Percentiles rank a stretch among this genome's conserved stretches.
Evolutionary conservation across 2,888 invertebrate genomes (phyloP).

Genomic region (Cordilura impudica): DNA sequence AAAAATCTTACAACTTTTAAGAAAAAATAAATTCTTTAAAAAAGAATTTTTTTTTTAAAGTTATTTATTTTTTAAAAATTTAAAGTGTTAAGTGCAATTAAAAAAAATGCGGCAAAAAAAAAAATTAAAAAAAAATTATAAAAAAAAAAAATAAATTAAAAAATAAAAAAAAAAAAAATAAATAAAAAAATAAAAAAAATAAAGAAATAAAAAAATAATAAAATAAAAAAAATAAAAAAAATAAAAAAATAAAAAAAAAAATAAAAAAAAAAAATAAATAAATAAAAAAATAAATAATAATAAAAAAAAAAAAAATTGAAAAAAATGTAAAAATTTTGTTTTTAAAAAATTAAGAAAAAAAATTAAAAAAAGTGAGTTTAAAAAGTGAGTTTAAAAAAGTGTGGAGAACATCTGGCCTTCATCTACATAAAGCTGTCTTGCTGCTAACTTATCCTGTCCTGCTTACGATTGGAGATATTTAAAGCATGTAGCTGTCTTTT

Average conservation of each 20-base stretch:
- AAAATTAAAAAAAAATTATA: not conserved
- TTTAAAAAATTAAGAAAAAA: too few relatives aligned
- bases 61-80: not conserved
- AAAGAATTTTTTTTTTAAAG: slow-evolving; percentile 2
- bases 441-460: not conserved
- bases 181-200: not conserved
- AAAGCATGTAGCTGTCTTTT: slow-evolving; percentile 71
- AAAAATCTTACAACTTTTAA: slow-evolving; percentile 19
- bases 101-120: too few relatives aligned
- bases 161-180: slow-evolving; percentile 4
- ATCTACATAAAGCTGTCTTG: not conserved
- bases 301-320: not conserved
- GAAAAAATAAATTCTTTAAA: not conserved
- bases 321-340: too few relatives aligned
- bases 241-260: slow-evolving; percentile 12
- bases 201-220: slow-evolving; percentile 7
- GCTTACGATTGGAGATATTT: slow-evolving; percentile 29
- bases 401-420: not conserved
- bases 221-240: slow-evolving; percentile 23
- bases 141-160: too few relatives aligned
- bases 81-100: not conserved
- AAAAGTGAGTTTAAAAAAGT: too few relatives aligned
- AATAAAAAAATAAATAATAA: slow-evolving; percentile 2
- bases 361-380: too few relatives aligned
- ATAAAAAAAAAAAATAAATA: slow-evolving; percentile 1